These are phyloP conservation scores for Ictalurus punctatus DNA, from an alignment of 2,113 vertebrate genomes.

Conservation along the genomic window DNA sequence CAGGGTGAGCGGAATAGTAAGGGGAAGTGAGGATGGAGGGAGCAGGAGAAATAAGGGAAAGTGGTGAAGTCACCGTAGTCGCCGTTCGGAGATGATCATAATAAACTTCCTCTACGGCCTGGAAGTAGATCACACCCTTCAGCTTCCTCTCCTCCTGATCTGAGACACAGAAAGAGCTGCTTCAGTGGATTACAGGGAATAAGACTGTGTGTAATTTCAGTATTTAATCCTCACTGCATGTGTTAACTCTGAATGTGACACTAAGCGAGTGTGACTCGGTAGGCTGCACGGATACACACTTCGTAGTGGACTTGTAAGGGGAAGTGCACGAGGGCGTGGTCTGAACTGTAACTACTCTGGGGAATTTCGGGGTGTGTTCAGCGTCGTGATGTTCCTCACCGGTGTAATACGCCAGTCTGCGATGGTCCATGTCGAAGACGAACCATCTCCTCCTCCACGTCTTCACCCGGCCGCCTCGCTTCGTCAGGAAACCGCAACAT, in stretches of 20 bases:
- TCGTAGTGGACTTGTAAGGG: not conserved
- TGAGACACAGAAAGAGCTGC: constrained; percentile 57
- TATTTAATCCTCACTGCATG: not conserved
- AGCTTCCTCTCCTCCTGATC: constrained; percentile 94
- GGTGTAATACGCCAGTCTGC: constrained; percentile 82
- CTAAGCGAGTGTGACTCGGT: not conserved
- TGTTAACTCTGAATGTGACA: not conserved
- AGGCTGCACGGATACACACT: not conserved
- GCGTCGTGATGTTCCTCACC: constrained; percentile 64
- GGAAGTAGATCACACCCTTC: constrained; percentile 97
- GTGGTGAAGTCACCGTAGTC: constrained; percentile 73
- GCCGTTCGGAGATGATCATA: constrained; percentile 94
- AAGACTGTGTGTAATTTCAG: not conserved
- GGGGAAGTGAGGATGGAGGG: not conserved
- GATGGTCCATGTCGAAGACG: constrained; percentile 83
- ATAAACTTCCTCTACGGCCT: constrained; percentile 96
- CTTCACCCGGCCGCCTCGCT: constrained; percentile 87
- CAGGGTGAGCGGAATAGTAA: not conserved
- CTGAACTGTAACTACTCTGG: not conserved
- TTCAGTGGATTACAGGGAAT: not conserved
- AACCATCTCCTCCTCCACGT: constrained; percentile 93
- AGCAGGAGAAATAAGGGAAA: not conserved
- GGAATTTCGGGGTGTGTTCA: not conserved
- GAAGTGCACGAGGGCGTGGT: not conserved
- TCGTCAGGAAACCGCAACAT: constrained; percentile 84